phyloP scores from a whole-genome alignment of 2,797 vertebrate genomes.

The Merluccius polli region DNA sequence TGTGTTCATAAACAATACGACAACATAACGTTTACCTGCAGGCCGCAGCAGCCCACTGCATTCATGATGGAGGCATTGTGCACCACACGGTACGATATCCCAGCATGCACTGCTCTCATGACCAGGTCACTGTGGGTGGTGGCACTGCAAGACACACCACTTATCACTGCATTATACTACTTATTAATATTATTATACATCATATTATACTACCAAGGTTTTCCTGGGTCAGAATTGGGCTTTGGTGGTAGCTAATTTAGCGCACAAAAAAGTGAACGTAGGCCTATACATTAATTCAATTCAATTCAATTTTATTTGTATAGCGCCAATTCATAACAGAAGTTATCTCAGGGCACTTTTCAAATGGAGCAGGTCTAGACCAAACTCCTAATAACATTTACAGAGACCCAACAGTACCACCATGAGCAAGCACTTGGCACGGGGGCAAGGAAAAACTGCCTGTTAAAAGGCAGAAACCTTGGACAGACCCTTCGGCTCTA shows the following conservation, averaged over 20 bases:
- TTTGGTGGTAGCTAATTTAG: background rate
- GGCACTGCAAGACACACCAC: constrained; percentile 70
- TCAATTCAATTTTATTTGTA: too few species aligned
- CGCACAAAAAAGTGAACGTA: too few species aligned
- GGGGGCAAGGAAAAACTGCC: too few species aligned
- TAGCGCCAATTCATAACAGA: too few species aligned
- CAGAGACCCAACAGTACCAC: too few species aligned
- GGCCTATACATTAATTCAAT: too few species aligned
- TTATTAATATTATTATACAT: background rate
- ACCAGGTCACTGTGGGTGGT: constrained; percentile 96
- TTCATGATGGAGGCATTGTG: constrained; percentile 97
- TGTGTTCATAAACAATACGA: background rate
- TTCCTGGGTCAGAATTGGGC: background rate
- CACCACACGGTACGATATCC: constrained; percentile 85
- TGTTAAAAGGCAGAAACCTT: too few species aligned
- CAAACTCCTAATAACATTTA: too few species aligned
- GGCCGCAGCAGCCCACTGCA: constrained; percentile 91
- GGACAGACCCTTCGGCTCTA: too few species aligned
- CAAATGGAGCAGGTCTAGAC: too few species aligned
- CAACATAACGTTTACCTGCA: constrained; percentile 77
- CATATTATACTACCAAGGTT: background rate
- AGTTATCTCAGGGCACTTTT: too few species aligned
- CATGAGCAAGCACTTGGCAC: too few species aligned
- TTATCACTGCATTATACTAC: background rate
- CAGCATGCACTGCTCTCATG: constrained; percentile 84